Evolutionary conservation across 1,140 invertebrate genomes (phyloP), one percentile per base, ranked within the genome.

Genomic region (Scylla paramamosain): DNA sequence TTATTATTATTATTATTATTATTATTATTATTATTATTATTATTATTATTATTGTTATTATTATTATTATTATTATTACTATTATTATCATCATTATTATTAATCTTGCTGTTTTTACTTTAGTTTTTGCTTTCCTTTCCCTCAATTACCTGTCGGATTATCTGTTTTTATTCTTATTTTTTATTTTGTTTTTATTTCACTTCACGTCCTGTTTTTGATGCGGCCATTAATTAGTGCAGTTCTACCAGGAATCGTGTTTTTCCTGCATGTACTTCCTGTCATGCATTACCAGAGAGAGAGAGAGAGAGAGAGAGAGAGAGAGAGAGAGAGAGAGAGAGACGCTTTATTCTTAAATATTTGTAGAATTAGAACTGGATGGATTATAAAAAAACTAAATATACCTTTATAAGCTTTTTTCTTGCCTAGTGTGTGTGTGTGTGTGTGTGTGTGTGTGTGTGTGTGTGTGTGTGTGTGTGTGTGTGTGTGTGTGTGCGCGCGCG

Each of bases 231-330:
- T 59, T 59, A 39, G 1, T 39, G 39, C 16, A 14, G 52, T 12
- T 59, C 52, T 20, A 59, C 52, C 52, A 59, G 52, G 52, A 59
- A 59, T 59, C 52, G 52, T 59, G 52, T 20, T 59, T 59, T 59
- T 59, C 12, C 39, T 39, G 39, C 39, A 59, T 59, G 16, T 59
- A 59, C 16, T 59, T 59, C 39, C 39, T 39, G 39, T 39, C 39
- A 12, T 20, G 52, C 52, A 59, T 59, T 59, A 14, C 52, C 52
- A 14, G 67, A 77, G 67, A 77, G 67, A 77, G 67, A 77, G 67
- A 77, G 67, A 77, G 67, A 77, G 67, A 77, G 67, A 77, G 67
- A 77, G 67, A 77, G 67, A 77, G 67, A 77, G 67, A 77, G 67
- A 77, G 67, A 77, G 67, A 77, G 67, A 77, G 67, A 77, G 67